A percentile compares a stretch with the other conserved stretches of the same genome.
Conservation (phyloP, 2,113 vertebrate species). For the Dasyprocta punctata region DNA sequence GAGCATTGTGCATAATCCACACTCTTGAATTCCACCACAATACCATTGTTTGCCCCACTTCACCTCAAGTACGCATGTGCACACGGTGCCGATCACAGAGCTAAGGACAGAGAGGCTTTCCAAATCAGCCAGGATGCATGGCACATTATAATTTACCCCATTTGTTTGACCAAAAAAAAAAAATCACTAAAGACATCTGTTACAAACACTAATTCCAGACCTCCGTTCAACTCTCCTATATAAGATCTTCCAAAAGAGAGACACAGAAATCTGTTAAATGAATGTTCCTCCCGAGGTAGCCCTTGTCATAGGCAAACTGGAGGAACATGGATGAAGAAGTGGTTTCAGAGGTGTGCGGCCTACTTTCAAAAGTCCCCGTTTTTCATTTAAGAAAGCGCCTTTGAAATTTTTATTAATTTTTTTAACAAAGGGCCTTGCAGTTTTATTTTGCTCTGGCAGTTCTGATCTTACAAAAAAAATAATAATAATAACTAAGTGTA, state of each 20-base stretch:
- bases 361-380: not conserved
- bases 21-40: not conserved
- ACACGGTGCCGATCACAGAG: not conserved
- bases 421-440: not conserved
- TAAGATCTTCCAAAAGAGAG: not conserved
- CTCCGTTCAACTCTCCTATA: not conserved
- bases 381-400: not conserved
- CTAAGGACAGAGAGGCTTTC: not conserved
- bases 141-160: not conserved
- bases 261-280: not conserved
- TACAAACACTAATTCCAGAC: not conserved
- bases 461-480: not conserved
- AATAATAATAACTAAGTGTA: not conserved
- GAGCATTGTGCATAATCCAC: not conserved
- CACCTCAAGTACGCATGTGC: not conserved
- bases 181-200: not conserved
- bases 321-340: not conserved
- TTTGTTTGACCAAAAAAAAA: not conserved
- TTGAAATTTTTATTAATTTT: constrained; percentile 6
- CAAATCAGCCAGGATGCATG: not conserved
- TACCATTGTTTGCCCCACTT: fast-evolving
- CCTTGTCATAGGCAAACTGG: not conserved
- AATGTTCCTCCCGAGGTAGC: not conserved
- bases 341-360: not conserved
- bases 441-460: not conserved